These are phyloP conservation scores for Gonocerus acuteangulatus DNA, from an alignment of 2,888 invertebrate genomes.

Conservation along the genomic window DNA sequence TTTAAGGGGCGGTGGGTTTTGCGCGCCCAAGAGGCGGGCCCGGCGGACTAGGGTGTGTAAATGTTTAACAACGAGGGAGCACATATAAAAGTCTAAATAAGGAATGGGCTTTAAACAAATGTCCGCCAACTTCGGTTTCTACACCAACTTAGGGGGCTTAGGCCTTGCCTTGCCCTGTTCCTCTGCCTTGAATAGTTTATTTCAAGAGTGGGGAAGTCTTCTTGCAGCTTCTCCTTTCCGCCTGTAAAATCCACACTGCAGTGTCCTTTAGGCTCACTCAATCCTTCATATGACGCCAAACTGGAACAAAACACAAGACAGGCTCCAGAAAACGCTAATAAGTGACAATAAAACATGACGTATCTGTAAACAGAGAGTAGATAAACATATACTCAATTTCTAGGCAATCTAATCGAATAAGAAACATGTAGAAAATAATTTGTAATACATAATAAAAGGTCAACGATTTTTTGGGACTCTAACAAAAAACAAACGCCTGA, in stretches of 20 bases:
- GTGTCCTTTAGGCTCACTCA: neutral
- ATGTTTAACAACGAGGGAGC: constrained; percentile 21
- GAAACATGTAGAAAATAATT: too few species aligned
- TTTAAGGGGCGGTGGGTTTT: constrained; percentile 4
- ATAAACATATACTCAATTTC: too few species aligned
- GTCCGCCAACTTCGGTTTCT: constrained; percentile 22
- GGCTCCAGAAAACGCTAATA: too few species aligned
- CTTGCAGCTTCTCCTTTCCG: neutral
- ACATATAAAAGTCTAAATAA: constrained; percentile 26
- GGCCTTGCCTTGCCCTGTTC: neutral
- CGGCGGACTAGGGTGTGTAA: constrained; percentile 1
- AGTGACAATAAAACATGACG: too few species aligned
- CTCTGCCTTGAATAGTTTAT: constrained; percentile 17
- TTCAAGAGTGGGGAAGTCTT: constrained; percentile 13
- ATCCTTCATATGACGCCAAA: too few species aligned
- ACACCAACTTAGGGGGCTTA: constrained; percentile 20
- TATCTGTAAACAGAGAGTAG: too few species aligned
- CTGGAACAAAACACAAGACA: too few species aligned
- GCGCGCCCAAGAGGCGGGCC: neutral
- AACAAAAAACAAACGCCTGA: too few species aligned
- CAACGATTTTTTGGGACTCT: too few species aligned
- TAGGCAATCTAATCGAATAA: too few species aligned
- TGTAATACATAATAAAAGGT: too few species aligned
- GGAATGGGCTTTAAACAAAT: constrained; percentile 23
- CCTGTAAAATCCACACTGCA: constrained; percentile 10